A percentile compares a stretch with the other conserved stretches of the same genome.
phyloP scores from a whole-genome alignment of 1,140 invertebrate species.

The Drosophila baimaii region DNA sequence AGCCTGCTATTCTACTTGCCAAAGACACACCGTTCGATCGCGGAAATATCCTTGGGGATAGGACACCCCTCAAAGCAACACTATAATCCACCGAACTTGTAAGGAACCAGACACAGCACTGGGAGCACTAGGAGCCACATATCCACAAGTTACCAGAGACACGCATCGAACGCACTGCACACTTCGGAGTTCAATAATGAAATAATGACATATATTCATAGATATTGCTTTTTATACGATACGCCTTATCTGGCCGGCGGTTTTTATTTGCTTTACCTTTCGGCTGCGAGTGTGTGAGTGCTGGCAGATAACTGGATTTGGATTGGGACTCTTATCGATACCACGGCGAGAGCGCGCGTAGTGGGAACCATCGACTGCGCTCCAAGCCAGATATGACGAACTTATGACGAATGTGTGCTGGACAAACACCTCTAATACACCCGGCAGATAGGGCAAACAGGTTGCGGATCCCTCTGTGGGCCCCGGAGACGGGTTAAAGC shows the following conservation, averaged over 20 bases:
- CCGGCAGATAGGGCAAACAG: constrained; percentile 50
- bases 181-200: constrained; percentile 78
- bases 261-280: constrained; percentile 78
- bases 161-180: constrained; percentile 49
- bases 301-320: constrained; percentile 73
- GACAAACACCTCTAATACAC: constrained; percentile 55
- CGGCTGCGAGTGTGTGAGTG: constrained; percentile 51
- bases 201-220: constrained; percentile 82
- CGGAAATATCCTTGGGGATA: constrained; percentile 16
- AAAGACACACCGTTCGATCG: constrained; percentile 62
- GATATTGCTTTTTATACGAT: constrained; percentile 83
- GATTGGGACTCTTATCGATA: constrained; percentile 77
- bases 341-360: constrained; percentile 11
- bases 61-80: not conserved
- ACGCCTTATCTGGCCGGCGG: constrained; percentile 66
- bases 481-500: constrained; percentile 19
- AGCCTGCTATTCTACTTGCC: constrained; percentile 82
- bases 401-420: constrained; percentile 60
- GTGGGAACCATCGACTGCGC: constrained; percentile 23
- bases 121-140: not conserved
- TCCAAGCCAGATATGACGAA: constrained; percentile 48
- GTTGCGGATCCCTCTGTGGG: constrained; percentile 19
- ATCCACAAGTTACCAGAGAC: constrained; percentile 6
- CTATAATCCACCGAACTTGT: constrained; percentile 1
- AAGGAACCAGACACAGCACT: not conserved